Evolutionary conservation across 2,113 vertebrate genomes (phyloP).

Genomic region (Cavia aperea): DNA sequence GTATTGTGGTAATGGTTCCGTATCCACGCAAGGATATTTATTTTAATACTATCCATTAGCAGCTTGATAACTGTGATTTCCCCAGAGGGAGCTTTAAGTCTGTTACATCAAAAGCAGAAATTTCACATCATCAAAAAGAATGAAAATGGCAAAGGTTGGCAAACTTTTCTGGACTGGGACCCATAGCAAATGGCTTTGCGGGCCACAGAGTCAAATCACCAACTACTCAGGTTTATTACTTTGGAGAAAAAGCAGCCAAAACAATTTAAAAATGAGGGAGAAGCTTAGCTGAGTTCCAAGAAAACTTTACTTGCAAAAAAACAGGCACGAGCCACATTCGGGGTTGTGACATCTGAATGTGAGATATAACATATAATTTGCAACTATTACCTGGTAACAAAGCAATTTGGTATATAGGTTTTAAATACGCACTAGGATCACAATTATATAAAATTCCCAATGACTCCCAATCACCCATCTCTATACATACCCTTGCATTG

Average conservation of each 20-base stretch:
- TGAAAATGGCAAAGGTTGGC: background rate
- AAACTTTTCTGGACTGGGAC: background rate
- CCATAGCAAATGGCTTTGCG: background rate
- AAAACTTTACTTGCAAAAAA: background rate
- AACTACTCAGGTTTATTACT: background rate
- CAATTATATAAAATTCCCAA: background rate
- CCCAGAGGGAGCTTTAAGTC: background rate
- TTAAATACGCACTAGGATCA: background rate
- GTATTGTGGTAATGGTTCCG: background rate
- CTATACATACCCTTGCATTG: accelerated
- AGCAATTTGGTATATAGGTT: background rate
- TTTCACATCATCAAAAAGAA: background rate
- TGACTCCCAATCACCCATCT: background rate
- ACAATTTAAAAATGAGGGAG: background rate
- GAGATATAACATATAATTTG: background rate
- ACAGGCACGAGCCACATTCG: background rate
- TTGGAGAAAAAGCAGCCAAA: background rate
- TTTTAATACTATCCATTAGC: background rate
- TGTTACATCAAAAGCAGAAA: background rate
- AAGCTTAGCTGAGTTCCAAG: background rate
- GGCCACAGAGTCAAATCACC: too few species aligned
- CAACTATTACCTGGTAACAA: background rate
- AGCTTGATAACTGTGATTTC: background rate
- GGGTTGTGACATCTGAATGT: accelerated
- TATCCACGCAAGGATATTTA: background rate